These are phyloP conservation scores for Hemithea aestivaria DNA, from an alignment of 2,888 invertebrate genomes.

Conservation along the genomic window DNA sequence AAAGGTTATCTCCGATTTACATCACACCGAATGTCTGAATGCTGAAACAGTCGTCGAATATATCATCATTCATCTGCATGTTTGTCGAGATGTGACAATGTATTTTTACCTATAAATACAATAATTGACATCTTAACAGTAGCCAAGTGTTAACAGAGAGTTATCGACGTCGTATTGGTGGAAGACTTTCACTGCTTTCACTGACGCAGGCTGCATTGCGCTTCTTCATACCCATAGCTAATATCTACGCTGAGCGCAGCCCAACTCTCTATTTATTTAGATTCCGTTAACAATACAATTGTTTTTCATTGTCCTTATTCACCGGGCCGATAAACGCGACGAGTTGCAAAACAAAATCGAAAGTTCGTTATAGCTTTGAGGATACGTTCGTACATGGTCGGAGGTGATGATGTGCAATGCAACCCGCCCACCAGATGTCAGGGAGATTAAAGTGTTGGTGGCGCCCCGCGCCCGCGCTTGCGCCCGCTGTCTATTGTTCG, in stretches of 20 bases:
- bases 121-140: slow-evolving; percentile 36
- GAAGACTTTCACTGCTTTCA: slow-evolving; percentile 75
- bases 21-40: no score
- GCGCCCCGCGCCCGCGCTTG: slow-evolving; percentile 38
- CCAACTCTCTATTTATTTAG: slow-evolving; percentile 73
- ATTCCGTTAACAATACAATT: slow-evolving; percentile 60
- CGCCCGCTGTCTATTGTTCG: slow-evolving; percentile 49
- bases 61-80: no score
- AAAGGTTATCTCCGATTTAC: no score
- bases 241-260: slow-evolving; percentile 39
- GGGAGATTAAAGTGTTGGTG: slow-evolving; percentile 62
- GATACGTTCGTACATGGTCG: slow-evolving; percentile 51
- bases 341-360: slow-evolving; percentile 68
- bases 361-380: slow-evolving; percentile 58
- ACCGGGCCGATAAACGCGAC: slow-evolving; percentile 47
- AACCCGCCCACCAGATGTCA: slow-evolving; percentile 55
- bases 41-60: no score
- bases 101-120: slow-evolving; percentile 13
- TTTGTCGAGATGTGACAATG: no score
- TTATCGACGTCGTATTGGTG: slow-evolving; percentile 32
- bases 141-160: slow-evolving; percentile 44
- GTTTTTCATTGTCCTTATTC: slow-evolving; percentile 64
- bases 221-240: slow-evolving; percentile 49
- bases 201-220: slow-evolving; percentile 55
- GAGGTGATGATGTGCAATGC: slow-evolving; percentile 69